Conservation (phyloP, 2,797 vertebrate species). For the Gallinago solitaria region DNA sequence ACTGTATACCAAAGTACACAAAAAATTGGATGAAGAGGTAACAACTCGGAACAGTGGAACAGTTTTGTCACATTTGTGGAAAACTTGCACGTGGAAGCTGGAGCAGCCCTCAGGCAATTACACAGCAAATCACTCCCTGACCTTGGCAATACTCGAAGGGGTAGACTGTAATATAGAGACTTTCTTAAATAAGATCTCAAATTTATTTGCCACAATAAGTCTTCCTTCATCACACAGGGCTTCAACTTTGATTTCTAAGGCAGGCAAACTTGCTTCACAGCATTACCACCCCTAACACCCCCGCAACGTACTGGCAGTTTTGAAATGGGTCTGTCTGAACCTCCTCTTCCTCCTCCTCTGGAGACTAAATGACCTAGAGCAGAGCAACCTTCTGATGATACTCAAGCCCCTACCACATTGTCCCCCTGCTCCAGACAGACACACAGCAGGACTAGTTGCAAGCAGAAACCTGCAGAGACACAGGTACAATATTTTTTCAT, state of each 20-base stretch:
- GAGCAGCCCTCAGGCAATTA: not conserved
- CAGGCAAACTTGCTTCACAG: not conserved
- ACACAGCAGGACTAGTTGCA: not conserved
- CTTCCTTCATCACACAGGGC: not conserved
- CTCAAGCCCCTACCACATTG: not conserved
- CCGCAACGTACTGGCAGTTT: not conserved
- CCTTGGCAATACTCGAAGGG: not conserved
- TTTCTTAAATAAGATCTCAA: not conserved
- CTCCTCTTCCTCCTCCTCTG: not conserved
- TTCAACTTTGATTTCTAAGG: not conserved
- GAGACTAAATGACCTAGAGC: too few relatives aligned
- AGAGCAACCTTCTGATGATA: not conserved
- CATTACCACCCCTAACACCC: accelerated
- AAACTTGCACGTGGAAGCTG: not conserved
- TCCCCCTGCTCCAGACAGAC: not conserved
- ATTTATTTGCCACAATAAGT: not conserved
- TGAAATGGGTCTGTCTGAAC: accelerated
- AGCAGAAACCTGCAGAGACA: not conserved
- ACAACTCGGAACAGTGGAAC: accelerated
- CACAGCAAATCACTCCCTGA: not conserved
- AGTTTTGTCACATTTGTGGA: not conserved
- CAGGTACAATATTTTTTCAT: too few relatives aligned
- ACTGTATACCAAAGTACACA: not conserved
- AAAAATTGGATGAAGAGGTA: not conserved
- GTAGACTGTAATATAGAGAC: not conserved